phyloP scores from a whole-genome alignment of 2,113 vertebrate genomes.

The zebrafish (Danio rerio) region DNA sequence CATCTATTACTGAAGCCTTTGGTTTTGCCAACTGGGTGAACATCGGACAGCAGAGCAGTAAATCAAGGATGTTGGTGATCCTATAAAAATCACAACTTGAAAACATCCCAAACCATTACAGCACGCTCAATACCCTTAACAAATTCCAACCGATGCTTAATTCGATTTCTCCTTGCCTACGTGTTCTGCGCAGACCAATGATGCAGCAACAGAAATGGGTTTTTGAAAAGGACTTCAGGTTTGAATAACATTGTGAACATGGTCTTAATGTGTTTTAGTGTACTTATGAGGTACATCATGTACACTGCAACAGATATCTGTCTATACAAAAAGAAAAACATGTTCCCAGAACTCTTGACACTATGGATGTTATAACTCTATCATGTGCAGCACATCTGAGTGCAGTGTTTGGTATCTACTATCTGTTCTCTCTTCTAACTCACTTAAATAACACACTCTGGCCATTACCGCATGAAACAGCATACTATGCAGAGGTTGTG shows the following conservation, averaged over 20 bases:
- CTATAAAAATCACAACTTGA: background rate
- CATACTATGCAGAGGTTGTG: background rate
- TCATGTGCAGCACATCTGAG: background rate
- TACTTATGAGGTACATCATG: background rate
- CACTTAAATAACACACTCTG: slow-evolving; percentile 6
- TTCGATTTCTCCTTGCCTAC: background rate
- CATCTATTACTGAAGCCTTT: background rate
- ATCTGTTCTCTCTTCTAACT: slow-evolving; percentile 6
- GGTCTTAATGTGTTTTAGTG: background rate
- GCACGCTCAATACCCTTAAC: background rate
- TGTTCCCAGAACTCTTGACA: slow-evolving; percentile 7
- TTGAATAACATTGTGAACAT: slow-evolving; percentile 9
- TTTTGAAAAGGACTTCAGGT: background rate
- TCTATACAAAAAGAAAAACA: background rate
- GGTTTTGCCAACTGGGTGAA: background rate
- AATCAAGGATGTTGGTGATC: background rate
- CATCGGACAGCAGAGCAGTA: background rate
- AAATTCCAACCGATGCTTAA: slow-evolving; percentile 22
- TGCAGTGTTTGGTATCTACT: slow-evolving; percentile 12
- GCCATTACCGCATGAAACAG: slow-evolving; percentile 8
- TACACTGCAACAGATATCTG: background rate
- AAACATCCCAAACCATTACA: slow-evolving; percentile 18
- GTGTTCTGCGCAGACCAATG: background rate
- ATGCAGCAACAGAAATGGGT: background rate
- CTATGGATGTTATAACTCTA: background rate